These are phyloP conservation scores for Formicarius rufipectus DNA, from an alignment of 2,113 vertebrate genomes.

Conservation along the genomic window DNA sequence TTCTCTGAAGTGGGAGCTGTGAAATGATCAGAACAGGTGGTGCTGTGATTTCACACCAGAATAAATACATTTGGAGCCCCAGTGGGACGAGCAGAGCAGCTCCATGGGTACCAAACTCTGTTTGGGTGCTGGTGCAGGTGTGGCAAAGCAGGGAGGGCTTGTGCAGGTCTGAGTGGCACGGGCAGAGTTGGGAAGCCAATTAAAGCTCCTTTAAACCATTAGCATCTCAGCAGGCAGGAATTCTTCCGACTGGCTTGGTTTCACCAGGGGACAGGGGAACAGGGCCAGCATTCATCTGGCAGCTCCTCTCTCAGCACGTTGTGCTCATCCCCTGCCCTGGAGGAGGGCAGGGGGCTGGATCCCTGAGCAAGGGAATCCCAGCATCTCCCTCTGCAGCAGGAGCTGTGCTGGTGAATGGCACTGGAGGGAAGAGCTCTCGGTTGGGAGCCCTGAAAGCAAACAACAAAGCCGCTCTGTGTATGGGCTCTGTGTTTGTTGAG, in stretches of 20 bases:
- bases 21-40: background rate
- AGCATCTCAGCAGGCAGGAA: background rate
- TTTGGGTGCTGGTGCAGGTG: background rate
- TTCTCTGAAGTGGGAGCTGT: background rate
- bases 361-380: background rate
- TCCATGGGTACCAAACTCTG: background rate
- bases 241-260: background rate
- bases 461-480: background rate
- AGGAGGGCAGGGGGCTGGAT: background rate
- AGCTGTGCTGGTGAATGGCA: background rate
- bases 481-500: background rate
- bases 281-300: background rate
- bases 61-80: background rate
- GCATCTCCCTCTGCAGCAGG: background rate
- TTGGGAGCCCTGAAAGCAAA: background rate
- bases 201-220: constrained; percentile 32
- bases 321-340: background rate
- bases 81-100: background rate
- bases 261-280: background rate
- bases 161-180: background rate
- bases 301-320: background rate
- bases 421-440: background rate
- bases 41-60: background rate
- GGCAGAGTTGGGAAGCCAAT: background rate
- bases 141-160: background rate